phyloP scores from a whole-genome alignment of 1,140 invertebrate species.

The Drosophila elegans region DNA sequence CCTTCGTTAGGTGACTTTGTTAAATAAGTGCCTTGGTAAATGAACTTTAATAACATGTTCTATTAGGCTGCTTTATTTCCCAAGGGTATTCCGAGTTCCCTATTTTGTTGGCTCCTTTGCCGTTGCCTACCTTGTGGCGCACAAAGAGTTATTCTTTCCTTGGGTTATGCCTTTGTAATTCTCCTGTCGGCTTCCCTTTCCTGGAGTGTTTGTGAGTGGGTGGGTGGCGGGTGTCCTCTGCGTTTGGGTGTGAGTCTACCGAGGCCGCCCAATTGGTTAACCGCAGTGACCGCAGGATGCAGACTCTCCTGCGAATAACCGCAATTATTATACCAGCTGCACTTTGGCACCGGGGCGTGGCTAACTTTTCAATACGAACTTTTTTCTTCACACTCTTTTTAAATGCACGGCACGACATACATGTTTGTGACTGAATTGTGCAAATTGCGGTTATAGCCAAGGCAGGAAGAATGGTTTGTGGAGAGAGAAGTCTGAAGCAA shows the following conservation, averaged over 20 bases:
- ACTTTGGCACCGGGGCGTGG: constrained; percentile 22
- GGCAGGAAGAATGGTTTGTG: constrained; percentile 25
- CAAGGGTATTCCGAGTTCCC: constrained; percentile 20
- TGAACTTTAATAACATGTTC: not conserved
- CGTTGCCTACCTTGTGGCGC: constrained; percentile 21
- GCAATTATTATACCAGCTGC: constrained; percentile 74
- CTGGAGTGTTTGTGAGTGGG: constrained; percentile 7
- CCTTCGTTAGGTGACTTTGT: too few relatives aligned
- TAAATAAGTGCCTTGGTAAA: not conserved
- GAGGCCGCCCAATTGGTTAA: constrained; percentile 48
- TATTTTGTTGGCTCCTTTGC: not conserved
- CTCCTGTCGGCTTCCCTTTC: constrained; percentile 15
- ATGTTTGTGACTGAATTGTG: constrained; percentile 37
- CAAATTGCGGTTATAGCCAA: constrained; percentile 61
- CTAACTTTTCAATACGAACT: constrained; percentile 65
- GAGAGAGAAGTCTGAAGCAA: not conserved
- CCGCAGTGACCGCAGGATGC: constrained; percentile 77
- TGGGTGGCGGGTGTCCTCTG: constrained; percentile 1
- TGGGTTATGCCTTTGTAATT: constrained; percentile 45
- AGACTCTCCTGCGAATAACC: constrained; percentile 68
- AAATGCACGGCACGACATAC: constrained; percentile 47
- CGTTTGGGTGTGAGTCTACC: constrained; percentile 17
- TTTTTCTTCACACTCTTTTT: constrained; percentile 62
- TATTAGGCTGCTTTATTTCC: not conserved
- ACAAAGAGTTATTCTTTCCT: constrained; percentile 44